Evolutionary conservation across 2,113 vertebrate genomes (phyloP).

Genomic region (Meleagris gallopavo): DNA sequence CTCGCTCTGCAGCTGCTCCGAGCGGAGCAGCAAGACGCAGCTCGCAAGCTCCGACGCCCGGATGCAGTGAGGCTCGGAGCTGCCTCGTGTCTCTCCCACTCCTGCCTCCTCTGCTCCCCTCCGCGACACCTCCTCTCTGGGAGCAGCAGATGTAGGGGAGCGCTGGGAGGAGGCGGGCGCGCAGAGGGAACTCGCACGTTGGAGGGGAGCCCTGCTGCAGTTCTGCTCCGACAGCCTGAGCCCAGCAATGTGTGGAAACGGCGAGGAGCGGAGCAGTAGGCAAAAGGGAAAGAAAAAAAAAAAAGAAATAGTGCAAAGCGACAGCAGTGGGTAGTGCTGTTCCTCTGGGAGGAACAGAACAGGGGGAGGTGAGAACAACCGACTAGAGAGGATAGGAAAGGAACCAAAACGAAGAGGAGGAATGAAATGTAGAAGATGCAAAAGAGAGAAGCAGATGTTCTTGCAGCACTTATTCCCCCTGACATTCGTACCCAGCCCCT

Average conservation of each 20-base stretch:
- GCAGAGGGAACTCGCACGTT: background rate
- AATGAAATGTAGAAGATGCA: conserved; percentile 65
- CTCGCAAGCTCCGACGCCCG: conserved; percentile 45
- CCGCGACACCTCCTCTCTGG: conserved; percentile 56
- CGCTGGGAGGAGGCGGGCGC: conserved; percentile 63
- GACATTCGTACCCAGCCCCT: conserved; percentile 40
- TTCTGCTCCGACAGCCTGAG: conserved; percentile 52
- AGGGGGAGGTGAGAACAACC: conserved; percentile 72
- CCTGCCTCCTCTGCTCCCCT: conserved; percentile 63
- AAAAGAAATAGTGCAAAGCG: conserved; percentile 55
- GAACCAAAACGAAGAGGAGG: conserved; percentile 70
- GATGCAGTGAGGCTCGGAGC: conserved; percentile 63
- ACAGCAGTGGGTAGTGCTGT: conserved; percentile 72
- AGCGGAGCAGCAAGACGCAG: conserved; percentile 56
- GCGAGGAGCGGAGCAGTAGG: conserved; percentile 44
- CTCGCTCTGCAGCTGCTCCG: conserved; percentile 67
- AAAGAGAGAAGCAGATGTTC: conserved; percentile 69
- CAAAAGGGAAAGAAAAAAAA: conserved; percentile 27
- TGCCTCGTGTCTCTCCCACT: conserved; percentile 63
- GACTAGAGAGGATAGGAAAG: conserved; percentile 67
- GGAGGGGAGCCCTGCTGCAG: conserved; percentile 67
- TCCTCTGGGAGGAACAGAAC: conserved; percentile 74
- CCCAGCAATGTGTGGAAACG: conserved; percentile 41
- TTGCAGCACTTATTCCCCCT: conserved; percentile 49
- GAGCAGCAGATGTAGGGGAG: conserved; percentile 68